Conservation (phyloP, 2,797 vertebrate species). For the Coregonus sp. region DNA sequence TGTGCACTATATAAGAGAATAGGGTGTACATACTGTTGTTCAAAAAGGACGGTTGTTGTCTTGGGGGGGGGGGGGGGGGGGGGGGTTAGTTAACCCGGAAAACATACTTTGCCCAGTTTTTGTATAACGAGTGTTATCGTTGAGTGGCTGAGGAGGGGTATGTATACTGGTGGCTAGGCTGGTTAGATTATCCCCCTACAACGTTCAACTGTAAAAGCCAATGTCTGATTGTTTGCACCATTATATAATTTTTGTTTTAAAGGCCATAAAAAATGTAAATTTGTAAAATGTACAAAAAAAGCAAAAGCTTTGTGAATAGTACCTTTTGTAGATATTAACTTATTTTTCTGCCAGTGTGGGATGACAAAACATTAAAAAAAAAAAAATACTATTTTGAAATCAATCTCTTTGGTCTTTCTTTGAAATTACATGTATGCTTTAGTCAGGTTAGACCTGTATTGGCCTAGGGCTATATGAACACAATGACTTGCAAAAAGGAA, state of each 20-base stretch:
- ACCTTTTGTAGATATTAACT: constrained; percentile 96
- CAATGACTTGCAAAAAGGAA: neutral
- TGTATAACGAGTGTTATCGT: constrained; percentile 39
- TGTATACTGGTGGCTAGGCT: constrained; percentile 28
- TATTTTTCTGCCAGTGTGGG: constrained; percentile 82
- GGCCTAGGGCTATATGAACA: neutral
- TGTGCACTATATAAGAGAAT: too few species aligned
- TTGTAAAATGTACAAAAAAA: constrained; percentile 83
- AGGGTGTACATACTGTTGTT: too few species aligned
- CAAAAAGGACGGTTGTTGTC: constrained; percentile 44
- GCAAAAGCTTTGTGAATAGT: constrained; percentile 79
- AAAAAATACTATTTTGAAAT: constrained; percentile 69
- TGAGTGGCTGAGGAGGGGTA: constrained; percentile 21
- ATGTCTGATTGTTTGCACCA: constrained; percentile 13
- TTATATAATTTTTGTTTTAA: too few species aligned
- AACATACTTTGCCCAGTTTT: constrained; percentile 63
- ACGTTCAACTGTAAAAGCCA: constrained; percentile 15
- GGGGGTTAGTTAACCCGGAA: neutral
- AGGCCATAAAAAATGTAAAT: constrained; percentile 79
- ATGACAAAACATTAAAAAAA: constrained; percentile 52
- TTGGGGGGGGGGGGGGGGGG: constrained; percentile 9
- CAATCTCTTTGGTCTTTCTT: neutral
- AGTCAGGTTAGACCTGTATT: neutral
- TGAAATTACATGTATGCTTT: neutral
- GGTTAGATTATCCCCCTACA: constrained; percentile 1